These are phyloP conservation scores for Matsumurasca onukii DNA, from an alignment of 1,140 invertebrate genomes.

Conservation along the genomic window DNA sequence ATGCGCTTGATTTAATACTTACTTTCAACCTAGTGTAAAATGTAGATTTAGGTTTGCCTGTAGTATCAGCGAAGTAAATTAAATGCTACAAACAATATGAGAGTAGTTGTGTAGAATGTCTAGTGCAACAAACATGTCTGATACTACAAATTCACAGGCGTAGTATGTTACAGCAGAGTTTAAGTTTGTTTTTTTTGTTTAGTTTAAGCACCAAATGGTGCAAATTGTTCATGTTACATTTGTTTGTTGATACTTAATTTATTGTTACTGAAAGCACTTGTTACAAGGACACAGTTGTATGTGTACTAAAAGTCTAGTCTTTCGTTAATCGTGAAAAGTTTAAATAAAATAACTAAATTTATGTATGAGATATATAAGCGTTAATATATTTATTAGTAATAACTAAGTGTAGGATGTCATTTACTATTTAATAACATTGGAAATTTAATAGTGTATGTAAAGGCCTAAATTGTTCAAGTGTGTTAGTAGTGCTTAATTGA, in stretches of 20 bases:
- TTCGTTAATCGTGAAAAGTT: slow-evolving; percentile 10
- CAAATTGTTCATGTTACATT: slow-evolving; percentile 23
- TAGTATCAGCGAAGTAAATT: too few species aligned
- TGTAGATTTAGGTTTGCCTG: too few species aligned
- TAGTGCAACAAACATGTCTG: background rate
- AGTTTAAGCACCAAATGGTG: slow-evolving; percentile 12
- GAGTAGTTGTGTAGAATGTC: too few species aligned
- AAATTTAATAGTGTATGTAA: too few species aligned
- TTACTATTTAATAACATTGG: too few species aligned
- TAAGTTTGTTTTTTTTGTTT: slow-evolving; percentile 23
- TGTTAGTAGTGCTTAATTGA: slow-evolving; percentile 19
- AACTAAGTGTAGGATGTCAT: too few species aligned
- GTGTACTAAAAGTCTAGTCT: slow-evolving; percentile 23
- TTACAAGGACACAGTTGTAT: slow-evolving; percentile 19
- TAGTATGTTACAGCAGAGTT: slow-evolving; percentile 1
- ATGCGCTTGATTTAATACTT: too few species aligned
- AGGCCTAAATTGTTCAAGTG: slow-evolving; percentile 19
- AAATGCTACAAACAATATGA: too few species aligned
- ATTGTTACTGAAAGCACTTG: slow-evolving; percentile 18
- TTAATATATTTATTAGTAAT: too few species aligned
- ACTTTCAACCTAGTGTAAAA: too few species aligned
- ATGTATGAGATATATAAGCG: too few species aligned
- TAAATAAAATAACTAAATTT: slow-evolving; percentile 4
- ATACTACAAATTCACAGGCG: background rate
- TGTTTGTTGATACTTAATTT: slow-evolving; percentile 25